Base-by-base conservation (phyloP, 2,888 invertebrate species). In the Rhagonycha lutea region DNA sequence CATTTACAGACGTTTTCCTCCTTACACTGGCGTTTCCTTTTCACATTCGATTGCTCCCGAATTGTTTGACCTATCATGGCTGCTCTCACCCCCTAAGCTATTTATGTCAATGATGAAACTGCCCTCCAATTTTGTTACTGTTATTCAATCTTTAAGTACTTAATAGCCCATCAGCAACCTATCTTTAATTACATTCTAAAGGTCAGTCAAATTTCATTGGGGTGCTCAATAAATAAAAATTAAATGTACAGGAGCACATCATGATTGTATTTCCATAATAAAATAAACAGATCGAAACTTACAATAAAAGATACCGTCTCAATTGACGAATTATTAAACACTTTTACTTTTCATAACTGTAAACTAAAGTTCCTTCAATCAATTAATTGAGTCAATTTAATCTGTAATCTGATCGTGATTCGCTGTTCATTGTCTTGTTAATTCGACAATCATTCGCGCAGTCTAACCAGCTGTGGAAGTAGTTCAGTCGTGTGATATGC, bases 1-100 rank as follows among this genome's bases (percentile, higher is more conserved):
- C 85, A 86, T 87, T 87, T 86, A 86, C 87, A 87, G 87, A 85
- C 87, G 86, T 87, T 87, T 87, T 87, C 86, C 86, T 87, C 86
- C 86, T 87, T 87, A 87, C 86, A 85, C 84, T 84, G 85, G 86
- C 87, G 84, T 87, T 88, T 87, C 87, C 87, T 85, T 83, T 88
- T 88, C 86, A 87, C 88, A 83, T 87, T 85, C 86, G 86, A 88
- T 86, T 87, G 86, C 85, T 81, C 86, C 80, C 84, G 86, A 86
- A 88, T 88, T 87, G 87, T 86, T 87, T 86, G 86, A 87, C 87
- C 87, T 85, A 86, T 86, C 86, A 84, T 86, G 85, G 83, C 79
- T 81, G 80, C 79, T 79, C 74, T 83, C 82, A 77, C 81, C 82
- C 82, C 82, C 80, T 78, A 78, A 78, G 81, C 83, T 82, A 83